Conservation (phyloP, 2,113 vertebrate species). For the Phyllostomus hastatus region DNA sequence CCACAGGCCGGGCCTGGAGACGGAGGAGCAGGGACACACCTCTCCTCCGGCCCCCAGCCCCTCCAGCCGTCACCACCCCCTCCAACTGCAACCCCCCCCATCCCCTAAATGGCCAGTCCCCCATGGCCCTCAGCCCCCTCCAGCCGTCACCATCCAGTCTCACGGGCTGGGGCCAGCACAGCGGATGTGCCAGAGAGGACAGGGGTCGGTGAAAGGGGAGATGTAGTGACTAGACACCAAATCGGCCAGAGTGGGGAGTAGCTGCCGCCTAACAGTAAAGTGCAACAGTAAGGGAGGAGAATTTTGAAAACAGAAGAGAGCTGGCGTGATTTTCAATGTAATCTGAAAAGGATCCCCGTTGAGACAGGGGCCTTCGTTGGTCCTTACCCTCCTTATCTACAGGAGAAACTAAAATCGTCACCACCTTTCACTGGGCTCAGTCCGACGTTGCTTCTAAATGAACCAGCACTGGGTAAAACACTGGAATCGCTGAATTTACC, state of each 20-base stretch:
- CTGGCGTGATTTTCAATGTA: neutral
- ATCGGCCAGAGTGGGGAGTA: rapidly evolving
- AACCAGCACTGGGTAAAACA: too few relatives aligned
- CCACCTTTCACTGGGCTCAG: neutral
- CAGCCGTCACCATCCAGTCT: neutral
- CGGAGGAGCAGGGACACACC: rapidly evolving
- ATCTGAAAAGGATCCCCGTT: neutral
- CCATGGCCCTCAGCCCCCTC: too few relatives aligned
- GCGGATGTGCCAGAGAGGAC: neutral
- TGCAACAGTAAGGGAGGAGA: neutral
- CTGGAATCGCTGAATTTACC: neutral
- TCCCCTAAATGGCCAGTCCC: too few relatives aligned
- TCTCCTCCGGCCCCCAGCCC: too few relatives aligned
- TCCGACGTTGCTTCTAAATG: neutral
- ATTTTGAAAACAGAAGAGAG: neutral
- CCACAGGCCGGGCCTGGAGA: neutral
- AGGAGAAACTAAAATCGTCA: neutral
- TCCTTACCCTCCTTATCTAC: neutral
- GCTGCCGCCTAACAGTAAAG: neutral
- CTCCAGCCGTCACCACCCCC: neutral
- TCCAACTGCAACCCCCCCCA: neutral
- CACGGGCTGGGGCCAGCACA: neutral
- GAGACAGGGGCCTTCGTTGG: neutral
- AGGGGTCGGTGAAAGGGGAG: neutral
- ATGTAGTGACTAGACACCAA: neutral